These are phyloP conservation scores for Harpalus rufipes DNA, from an alignment of 2,888 invertebrate species.

Conservation along the genomic window DNA sequence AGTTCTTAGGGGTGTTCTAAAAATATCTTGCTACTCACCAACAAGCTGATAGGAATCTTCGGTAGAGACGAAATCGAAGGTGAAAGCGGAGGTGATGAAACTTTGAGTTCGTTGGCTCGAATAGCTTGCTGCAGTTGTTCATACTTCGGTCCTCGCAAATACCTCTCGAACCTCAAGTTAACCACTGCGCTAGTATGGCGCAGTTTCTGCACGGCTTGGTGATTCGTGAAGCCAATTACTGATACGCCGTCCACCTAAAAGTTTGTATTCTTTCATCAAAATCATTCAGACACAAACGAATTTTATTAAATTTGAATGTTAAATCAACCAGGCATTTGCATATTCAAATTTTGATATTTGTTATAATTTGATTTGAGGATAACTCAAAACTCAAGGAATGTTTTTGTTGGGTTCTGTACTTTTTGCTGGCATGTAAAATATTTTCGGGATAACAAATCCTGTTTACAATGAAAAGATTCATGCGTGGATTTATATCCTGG, in stretches of 20 bases:
- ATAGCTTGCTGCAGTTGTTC: constrained; percentile 90
- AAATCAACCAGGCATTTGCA: constrained; percentile 34
- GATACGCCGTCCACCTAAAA: constrained; percentile 89
- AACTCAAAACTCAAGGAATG: constrained; percentile 18
- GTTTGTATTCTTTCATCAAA: constrained; percentile 36
- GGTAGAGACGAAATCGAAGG: constrained; percentile 87
- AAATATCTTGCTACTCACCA: constrained; percentile 76
- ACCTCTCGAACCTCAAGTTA: constrained; percentile 85
- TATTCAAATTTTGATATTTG: constrained; percentile 45
- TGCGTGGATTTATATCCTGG: background rate
- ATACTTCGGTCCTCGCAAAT: constrained; percentile 92
- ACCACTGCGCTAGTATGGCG: constrained; percentile 89
- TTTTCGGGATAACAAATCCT: background rate
- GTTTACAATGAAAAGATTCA: background rate
- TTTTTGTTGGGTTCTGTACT: constrained; percentile 21
- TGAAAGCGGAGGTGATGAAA: constrained; percentile 82
- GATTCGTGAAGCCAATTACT: constrained; percentile 95
- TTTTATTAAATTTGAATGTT: constrained; percentile 50
- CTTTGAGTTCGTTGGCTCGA: constrained; percentile 84
- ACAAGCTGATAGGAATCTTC: constrained; percentile 87
- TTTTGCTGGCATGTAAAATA: background rate
- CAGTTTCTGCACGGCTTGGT: constrained; percentile 93
- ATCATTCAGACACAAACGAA: constrained; percentile 13
- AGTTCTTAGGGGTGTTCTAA: background rate
- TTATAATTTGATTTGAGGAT: constrained; percentile 22